Base-by-base conservation (phyloP, 2,797 vertebrate species). In the Megaceryle alcyon region DNA sequence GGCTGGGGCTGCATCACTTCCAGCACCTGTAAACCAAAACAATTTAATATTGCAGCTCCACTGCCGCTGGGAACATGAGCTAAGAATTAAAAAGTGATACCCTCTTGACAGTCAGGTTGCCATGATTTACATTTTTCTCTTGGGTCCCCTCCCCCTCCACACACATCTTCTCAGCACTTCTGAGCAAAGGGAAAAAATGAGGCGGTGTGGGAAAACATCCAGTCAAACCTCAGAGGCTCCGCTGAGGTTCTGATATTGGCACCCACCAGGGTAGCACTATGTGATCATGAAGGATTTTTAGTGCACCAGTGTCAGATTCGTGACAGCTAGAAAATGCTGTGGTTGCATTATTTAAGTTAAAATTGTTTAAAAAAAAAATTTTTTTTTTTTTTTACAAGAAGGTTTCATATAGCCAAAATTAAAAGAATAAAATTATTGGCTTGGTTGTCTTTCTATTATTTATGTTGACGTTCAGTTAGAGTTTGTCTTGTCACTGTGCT, bases 41-140 rank as follows among this genome's bases (percentile, higher is more conserved):
- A 69, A 68, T 86, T 90, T 71, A 57, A 82, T 72, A 89, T 77
- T 69, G 72, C 83, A 87, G 82, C 61, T 75, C 75, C 2, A 4
- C 49, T 8, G 26, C 65, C 17, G 3, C 81, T 26, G 83, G 69
- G 71, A 95, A 66, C 71, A 14, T 3, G 39, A 94, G 72, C 85
- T 35, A 61, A 77, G 91, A 90, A 93, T 90, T 94, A 91, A 90
- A 86, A 94, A 96, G 64, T 46, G 90, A 93, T 95, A 84, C 90
- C 83, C 94, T 90, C 92, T 73, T 92, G 92, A 94, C 91, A 94
- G 88, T 49, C 88, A 85, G 60, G 91, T 86, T 96, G 81, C 90
- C 60, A 29, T 41, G 69, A 95, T 96, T 94, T 95, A 89, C 69
- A 61, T 94, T 90, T 79, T 87, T 44, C 86, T 90, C 64, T 80